Base-by-base conservation (phyloP, 1,140 invertebrate species). In the Diplogasteroides magnus region DNA sequence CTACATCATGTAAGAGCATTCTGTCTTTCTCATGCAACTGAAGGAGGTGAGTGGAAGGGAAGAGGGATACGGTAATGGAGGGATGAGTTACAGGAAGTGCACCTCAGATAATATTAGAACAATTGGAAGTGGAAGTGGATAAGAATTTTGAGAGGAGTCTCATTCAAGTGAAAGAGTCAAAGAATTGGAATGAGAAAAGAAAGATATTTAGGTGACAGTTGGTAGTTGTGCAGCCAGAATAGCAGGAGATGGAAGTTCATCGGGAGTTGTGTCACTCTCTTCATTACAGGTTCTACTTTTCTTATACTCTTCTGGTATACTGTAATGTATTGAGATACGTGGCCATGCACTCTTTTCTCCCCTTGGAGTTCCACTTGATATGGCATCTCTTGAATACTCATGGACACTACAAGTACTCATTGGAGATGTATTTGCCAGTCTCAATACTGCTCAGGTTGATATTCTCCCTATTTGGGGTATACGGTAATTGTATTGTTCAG, bases 321-420 rank as follows among this genome's bases (percentile, higher is more conserved):
- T 14, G 23, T 29, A 48, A 48, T 3, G 37, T 65, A 29, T 2
- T 29, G 2, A 31, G 37, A 29, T 29, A 56, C 86, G 94, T 74
- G 96, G 94, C 1, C 93, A 98, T 84, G 95, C 93, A 1, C 94
- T 98, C 89, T 98, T 97, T 83, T 97, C 94, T 72, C 90, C 92
- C 76, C 88, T 91, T 69, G 93, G 92, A 57, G 84, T 94, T 61
- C 88, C 88, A 31, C 84, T 96, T 26, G 92, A 94, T 79, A 89
- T 93, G 83, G 94, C 97, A 80, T 97, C 94, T 0, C 82, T 97
- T 3, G 96, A 98, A 82, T 98, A 98, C 84, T 92, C 90, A 0
- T 98, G 96, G 96, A 78, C 88, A 26, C 83, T 88, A 62, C 88
- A 89, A 78, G 80, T 87, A 26, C 83, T 86, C 14, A 76, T 89